Evolutionary conservation across 2,797 vertebrate genomes (phyloP).

Genomic region (Parauchenoglanis ngamensis): DNA sequence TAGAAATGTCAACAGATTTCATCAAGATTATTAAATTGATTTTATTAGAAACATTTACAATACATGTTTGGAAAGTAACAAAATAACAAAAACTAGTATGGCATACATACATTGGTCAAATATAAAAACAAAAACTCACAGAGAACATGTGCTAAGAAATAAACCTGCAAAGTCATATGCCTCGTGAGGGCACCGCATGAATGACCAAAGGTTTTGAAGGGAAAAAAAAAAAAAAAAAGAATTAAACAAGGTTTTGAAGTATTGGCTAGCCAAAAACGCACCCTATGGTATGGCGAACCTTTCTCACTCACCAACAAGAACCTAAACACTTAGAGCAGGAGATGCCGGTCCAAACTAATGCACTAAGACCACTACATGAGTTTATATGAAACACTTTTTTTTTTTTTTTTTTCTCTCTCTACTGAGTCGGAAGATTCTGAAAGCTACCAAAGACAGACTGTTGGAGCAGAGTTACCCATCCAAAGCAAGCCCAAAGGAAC

Average conservation of each 20-base stretch:
- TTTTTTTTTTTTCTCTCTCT: conserved; percentile 55
- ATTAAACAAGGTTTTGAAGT: conserved; percentile 58
- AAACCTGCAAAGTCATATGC: conserved; percentile 78
- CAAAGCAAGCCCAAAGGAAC: conserved; percentile 65
- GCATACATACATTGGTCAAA: conserved; percentile 83
- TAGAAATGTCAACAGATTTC: conserved; percentile 33
- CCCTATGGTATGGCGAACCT: conserved; percentile 66
- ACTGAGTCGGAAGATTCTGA: conserved; percentile 80
- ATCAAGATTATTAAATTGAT: conserved; percentile 74
- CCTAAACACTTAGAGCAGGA: conserved; percentile 76
- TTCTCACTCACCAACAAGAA: conserved; percentile 76
- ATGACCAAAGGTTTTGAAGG: conserved; percentile 69
- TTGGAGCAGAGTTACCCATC: conserved; percentile 71
- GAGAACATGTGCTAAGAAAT: conserved; percentile 79
- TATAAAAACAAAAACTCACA: conserved; percentile 71
- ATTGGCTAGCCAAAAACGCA: conserved; percentile 66
- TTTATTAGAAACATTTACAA: conserved; percentile 89
- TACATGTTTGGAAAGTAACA: conserved; percentile 83
- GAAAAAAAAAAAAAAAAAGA: conserved; percentile 38
- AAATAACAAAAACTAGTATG: conserved; percentile 82
- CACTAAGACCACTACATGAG: conserved; percentile 82
- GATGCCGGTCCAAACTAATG: conserved; percentile 79
- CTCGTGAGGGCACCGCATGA: conserved; percentile 72
- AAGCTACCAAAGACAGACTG: conserved; percentile 82
- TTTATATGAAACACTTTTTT: conserved; percentile 74